Evolutionary conservation across 2,797 vertebrate species (phyloP), one percentile per base, ranked within the genome.

Genomic region (Pogonophryne albipinna): DNA sequence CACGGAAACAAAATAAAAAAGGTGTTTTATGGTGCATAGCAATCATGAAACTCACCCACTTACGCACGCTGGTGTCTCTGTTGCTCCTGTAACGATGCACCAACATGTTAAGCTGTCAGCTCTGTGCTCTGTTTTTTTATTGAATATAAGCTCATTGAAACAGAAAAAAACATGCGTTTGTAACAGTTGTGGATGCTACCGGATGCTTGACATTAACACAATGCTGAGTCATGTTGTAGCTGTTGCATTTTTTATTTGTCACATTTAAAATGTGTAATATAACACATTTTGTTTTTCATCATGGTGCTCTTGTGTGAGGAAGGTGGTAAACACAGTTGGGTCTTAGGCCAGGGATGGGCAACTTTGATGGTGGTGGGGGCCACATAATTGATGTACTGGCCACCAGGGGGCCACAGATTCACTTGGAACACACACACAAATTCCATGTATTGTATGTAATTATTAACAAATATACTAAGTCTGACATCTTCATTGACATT

Each of bases 141-240:
- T 58, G n/a, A 27, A 27, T 27, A 27, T 27, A 27, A 27, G 3
- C 3, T 3, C 4, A 27, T 27, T 27, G 23, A 53, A 66, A 44
- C 46, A 10, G 45, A 55, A 75, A 41, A 45, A 45, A 45, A 56
- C 41, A 38, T 47, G 62, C 20, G n/a, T 70, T 78, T 80, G 81
- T 53, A 62, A 41, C 59, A 79, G 59, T 71, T 55, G 65, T 71
- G 47, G 65, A 74, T 72, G 64, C 73, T 78, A 38, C 66, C 63
- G 59, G 75, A 63, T 61, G 74, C 79, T 61, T 75, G 74, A 82
- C 70, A 78, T 79, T 65, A 68, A 66, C 53, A 45, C 45, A 50
- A 45, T 78, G 81, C 85, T 91, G 89, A 91, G 71, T 90, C 85
- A 88, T 80, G 64, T 55, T 83, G 34, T 50, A 71, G 71, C 11